These are phyloP conservation scores for Pinna nobilis DNA, from an alignment of 1,140 invertebrate species.

Conservation along the genomic window DNA sequence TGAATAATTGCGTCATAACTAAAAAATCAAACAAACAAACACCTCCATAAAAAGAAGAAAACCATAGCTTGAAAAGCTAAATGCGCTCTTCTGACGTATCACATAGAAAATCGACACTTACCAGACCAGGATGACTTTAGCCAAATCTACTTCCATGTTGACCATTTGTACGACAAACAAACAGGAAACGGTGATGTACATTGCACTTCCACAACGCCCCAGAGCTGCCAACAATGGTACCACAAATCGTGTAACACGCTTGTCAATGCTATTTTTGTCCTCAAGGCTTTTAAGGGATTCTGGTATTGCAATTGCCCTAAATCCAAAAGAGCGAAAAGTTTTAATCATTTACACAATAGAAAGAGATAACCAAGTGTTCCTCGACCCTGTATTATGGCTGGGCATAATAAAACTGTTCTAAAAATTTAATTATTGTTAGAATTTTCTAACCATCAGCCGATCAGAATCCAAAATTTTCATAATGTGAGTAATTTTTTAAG, in stretches of 20 bases:
- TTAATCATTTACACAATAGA: neutral
- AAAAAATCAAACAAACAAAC: too few relatives aligned
- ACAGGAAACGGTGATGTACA: constrained; percentile 47
- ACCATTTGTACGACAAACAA: constrained; percentile 54
- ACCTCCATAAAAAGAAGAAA: too few relatives aligned
- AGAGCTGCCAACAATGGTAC: constrained; percentile 50
- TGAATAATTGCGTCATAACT: too few relatives aligned
- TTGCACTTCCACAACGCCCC: constrained; percentile 46
- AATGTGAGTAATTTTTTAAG: too few relatives aligned
- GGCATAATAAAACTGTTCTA: neutral
- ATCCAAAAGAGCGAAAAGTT: neutral
- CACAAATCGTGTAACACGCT: constrained; percentile 51
- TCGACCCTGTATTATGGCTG: too few relatives aligned
- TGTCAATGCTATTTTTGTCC: constrained; percentile 45
- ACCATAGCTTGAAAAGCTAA: too few relatives aligned
- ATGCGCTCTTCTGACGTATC: too few relatives aligned
- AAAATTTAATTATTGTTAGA: too few relatives aligned
- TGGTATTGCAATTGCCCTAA: constrained; percentile 53
- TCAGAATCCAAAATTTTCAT: too few relatives aligned
- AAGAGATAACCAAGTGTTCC: neutral
- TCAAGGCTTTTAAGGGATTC: constrained; percentile 46
- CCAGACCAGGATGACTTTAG: constrained; percentile 49
- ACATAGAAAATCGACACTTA: constrained; percentile 31
- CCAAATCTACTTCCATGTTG: constrained; percentile 35
- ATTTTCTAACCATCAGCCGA: too few relatives aligned